These are phyloP conservation scores for Venturia canescens DNA, from an alignment of 1,140 invertebrate species.

Conservation along the genomic window DNA sequence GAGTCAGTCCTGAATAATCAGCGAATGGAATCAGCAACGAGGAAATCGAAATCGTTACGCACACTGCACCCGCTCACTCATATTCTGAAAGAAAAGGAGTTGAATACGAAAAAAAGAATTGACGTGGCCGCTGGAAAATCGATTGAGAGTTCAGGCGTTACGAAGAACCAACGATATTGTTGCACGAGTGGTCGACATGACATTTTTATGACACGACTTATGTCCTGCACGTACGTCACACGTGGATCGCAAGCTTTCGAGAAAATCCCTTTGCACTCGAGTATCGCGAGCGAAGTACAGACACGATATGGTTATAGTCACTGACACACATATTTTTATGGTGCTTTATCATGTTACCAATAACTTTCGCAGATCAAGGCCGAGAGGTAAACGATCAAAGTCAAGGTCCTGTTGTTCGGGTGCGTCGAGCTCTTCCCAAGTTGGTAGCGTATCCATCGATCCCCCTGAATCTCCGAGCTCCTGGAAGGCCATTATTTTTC, in stretches of 20 bases:
- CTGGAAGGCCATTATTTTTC: neutral
- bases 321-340: neutral
- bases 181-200: constrained; percentile 5
- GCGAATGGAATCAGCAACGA: no score
- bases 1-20: no score
- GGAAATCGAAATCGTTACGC: no score
- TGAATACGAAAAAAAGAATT: neutral
- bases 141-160: constrained; percentile 9
- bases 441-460: neutral
- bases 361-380: neutral
- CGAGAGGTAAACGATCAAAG: neutral
- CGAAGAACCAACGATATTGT: neutral
- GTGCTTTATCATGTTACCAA: neutral
- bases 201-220: constrained; percentile 17
- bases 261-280: neutral
- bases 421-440: neutral
- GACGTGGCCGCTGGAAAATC: constrained; percentile 4
- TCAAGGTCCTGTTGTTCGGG: neutral
- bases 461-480: neutral
- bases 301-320: neutral
- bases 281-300: neutral
- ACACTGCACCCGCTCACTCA: no score
- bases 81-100: neutral
- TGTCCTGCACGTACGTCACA: neutral
- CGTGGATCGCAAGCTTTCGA: neutral